Evolutionary conservation across 2,888 invertebrate genomes (phyloP).

Genomic region (Halocaridina rubra): DNA sequence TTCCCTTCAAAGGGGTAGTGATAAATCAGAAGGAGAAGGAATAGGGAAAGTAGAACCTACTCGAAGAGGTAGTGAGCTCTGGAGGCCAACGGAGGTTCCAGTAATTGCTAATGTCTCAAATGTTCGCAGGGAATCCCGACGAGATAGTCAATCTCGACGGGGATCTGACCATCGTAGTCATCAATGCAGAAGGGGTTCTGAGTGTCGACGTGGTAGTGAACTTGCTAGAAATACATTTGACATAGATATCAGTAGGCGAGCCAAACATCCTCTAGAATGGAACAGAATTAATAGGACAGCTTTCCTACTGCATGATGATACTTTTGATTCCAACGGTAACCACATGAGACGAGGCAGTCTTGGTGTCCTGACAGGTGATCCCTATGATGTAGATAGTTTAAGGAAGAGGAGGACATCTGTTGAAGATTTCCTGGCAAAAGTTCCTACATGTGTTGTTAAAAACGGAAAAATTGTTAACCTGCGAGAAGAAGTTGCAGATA

Average conservation of each 20-base stretch:
- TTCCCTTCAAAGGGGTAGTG: slow-evolving; percentile 60
- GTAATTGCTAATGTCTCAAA: background rate
- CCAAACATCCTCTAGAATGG: slow-evolving; percentile 61
- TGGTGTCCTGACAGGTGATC: slow-evolving; percentile 44
- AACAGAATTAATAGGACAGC: slow-evolving; percentile 60
- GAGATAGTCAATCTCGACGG: slow-evolving; percentile 52
- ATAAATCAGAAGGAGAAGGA: slow-evolving; percentile 54
- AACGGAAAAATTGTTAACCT: slow-evolving; percentile 63
- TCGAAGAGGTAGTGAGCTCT: slow-evolving; percentile 3
- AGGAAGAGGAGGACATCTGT: slow-evolving; percentile 58
- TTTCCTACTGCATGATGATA: slow-evolving; percentile 53
- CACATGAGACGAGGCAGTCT: slow-evolving; percentile 59
- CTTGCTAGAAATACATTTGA: slow-evolving; percentile 41
- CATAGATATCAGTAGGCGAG: slow-evolving; percentile 50
- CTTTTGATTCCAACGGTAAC: slow-evolving; percentile 52
- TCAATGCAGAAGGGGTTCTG: slow-evolving; percentile 50
- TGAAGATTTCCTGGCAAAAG: slow-evolving; percentile 61
- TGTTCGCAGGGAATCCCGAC: slow-evolving; percentile 20
- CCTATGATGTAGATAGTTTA: slow-evolving; percentile 57
- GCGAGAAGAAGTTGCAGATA: slow-evolving; percentile 61
- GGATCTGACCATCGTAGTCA: slow-evolving; percentile 50
- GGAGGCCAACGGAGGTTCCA: slow-evolving; percentile 11
- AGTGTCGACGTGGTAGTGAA: slow-evolving; percentile 51
- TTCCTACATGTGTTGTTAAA: slow-evolving; percentile 63
- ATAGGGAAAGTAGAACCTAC: slow-evolving; percentile 8